Conservation (phyloP, 2,888 invertebrate species). For the Halictus ligatus region DNA sequence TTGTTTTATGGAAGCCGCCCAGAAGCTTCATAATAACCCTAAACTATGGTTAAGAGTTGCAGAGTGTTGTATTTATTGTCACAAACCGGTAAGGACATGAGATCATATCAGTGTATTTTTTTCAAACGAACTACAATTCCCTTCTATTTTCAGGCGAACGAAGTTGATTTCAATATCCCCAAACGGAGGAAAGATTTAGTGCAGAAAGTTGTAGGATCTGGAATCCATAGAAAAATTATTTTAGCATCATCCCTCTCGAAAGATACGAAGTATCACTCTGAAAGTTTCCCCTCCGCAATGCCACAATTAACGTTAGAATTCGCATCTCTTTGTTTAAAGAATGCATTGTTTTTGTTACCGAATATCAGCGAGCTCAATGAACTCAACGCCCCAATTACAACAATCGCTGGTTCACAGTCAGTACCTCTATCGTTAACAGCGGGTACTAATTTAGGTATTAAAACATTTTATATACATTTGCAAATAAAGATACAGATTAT, state of each 20-base stretch:
- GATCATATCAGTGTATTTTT: background rate
- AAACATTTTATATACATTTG: conserved; percentile 10
- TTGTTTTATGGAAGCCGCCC: conserved; percentile 93
- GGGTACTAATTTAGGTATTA: conserved; percentile 66
- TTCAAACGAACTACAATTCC: background rate
- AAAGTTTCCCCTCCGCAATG: conserved; percentile 92
- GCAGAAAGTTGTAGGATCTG: conserved; percentile 86
- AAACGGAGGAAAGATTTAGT: conserved; percentile 87
- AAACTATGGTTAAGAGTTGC: conserved; percentile 96
- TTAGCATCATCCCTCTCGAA: conserved; percentile 86
- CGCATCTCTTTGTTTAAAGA: conserved; percentile 94
- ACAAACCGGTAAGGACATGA: conserved; percentile 86
- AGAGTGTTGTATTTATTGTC: conserved; percentile 94
- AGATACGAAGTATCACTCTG: conserved; percentile 86
- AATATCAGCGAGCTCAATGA: conserved; percentile 75
- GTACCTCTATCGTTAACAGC: conserved; percentile 74
- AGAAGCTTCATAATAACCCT: conserved; percentile 94
- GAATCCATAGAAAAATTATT: conserved; percentile 87
- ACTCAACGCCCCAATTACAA: conserved; percentile 69
- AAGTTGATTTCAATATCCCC: conserved; percentile 87
- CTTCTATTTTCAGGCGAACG: conserved; percentile 85
- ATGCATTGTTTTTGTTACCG: conserved; percentile 91
- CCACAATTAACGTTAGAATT: conserved; percentile 96
- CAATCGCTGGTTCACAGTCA: conserved; percentile 69
- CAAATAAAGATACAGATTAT: background rate